Percentiles rank a stretch among this genome's conserved stretches.
phyloP scores from a whole-genome alignment of 2,113 vertebrate species.

The Proterorhinus semilunaris region DNA sequence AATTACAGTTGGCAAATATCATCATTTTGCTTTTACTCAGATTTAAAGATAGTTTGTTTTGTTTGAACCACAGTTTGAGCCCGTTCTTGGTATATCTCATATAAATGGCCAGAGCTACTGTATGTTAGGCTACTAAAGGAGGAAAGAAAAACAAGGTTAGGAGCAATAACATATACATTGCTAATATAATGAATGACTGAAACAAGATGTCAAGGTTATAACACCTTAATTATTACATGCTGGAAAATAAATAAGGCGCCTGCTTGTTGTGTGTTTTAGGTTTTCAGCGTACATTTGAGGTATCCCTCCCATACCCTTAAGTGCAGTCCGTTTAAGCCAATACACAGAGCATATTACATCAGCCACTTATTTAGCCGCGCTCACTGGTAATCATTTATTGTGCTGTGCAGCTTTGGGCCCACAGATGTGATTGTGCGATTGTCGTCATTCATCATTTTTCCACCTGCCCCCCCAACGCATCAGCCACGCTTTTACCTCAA shows the following conservation, averaged over 20 bases:
- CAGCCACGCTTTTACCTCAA: conserved; percentile 20
- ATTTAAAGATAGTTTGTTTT: no score
- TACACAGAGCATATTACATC: conserved; percentile 15
- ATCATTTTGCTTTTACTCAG: no score
- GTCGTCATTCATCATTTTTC: conserved; percentile 67
- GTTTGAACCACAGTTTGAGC: no score
- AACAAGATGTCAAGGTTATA: no score
- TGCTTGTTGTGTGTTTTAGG: background rate
- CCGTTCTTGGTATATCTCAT: no score
- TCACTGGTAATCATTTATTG: conserved; percentile 49
- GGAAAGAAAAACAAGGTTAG: no score
- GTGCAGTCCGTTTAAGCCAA: background rate
- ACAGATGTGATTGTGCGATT: conserved; percentile 61
- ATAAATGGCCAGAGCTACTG: no score
- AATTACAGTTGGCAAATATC: no score
- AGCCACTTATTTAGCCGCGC: conserved; percentile 27
- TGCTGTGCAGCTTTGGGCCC: conserved; percentile 41
- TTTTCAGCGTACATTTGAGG: background rate
- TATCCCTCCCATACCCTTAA: background rate
- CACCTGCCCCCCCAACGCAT: conserved; percentile 54
- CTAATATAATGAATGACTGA: no score
- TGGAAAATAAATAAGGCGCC: no score
- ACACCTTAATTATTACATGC: background rate
- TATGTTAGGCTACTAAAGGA: no score
- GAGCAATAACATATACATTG: no score